Percentiles rank a stretch among this genome's conserved stretches.
Evolutionary conservation across 2,113 vertebrate genomes (phyloP).

Genomic region (Nematolebias whitei): DNA sequence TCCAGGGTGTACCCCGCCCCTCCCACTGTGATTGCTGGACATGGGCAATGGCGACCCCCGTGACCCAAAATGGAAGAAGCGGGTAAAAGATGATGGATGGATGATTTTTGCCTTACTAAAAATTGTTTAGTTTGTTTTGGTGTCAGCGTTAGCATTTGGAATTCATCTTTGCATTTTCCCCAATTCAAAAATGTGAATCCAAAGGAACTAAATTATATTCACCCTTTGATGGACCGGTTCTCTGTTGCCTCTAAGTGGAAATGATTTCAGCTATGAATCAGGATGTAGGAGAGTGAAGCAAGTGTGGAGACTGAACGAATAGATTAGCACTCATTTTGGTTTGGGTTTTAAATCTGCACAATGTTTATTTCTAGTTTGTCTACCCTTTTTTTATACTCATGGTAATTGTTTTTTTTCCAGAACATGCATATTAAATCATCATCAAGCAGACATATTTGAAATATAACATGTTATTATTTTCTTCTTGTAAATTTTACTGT

Average conservation of each 20-base stretch:
- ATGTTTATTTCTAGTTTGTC: neutral
- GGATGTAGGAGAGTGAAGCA: too few relatives aligned
- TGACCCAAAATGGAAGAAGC: too few relatives aligned
- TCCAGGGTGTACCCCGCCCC: too few relatives aligned
- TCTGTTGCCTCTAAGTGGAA: neutral
- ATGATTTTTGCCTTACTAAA: too few relatives aligned
- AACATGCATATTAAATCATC: slow-evolving; percentile 36
- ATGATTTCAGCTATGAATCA: neutral
- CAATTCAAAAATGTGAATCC: neutral
- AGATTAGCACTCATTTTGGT: neutral
- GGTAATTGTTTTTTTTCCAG: slow-evolving; percentile 20
- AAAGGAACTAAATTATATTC: neutral
- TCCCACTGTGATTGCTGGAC: too few relatives aligned
- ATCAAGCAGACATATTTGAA: slow-evolving; percentile 38
- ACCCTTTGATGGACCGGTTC: neutral
- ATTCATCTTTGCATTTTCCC: too few relatives aligned
- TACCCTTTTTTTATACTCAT: slow-evolving; percentile 6
- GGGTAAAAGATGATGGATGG: too few relatives aligned
- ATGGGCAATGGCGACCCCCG: too few relatives aligned
- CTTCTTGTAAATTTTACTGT: slow-evolving; percentile 23
- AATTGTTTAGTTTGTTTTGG: too few relatives aligned
- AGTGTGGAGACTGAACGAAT: neutral
- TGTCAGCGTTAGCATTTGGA: too few relatives aligned
- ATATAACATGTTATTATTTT: slow-evolving; percentile 19
- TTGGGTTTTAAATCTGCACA: neutral